Evolutionary conservation across 2,888 invertebrate genomes (phyloP).

Genomic region (Rotaria socialis): DNA sequence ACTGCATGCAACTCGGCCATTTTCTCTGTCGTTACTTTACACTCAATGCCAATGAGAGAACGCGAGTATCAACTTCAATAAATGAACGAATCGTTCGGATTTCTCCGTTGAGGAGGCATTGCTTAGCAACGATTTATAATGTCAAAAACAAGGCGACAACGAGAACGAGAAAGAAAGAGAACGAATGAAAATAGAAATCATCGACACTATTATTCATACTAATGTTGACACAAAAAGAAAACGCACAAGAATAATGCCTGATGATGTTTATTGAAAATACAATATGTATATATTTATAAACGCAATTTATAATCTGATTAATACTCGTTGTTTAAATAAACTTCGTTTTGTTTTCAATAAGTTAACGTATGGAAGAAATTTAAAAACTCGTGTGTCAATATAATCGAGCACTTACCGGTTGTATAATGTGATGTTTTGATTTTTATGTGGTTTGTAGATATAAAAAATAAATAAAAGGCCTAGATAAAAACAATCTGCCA

Average conservation of each 20-base stretch:
- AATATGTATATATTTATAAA: neutral
- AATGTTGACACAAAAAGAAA: neutral
- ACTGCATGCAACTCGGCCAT: neutral
- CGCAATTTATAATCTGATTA: neutral
- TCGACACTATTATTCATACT: neutral
- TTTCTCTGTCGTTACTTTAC: constrained; percentile 1
- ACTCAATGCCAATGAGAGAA: neutral
- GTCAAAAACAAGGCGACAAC: neutral
- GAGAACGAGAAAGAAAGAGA: neutral
- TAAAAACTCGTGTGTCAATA: neutral
- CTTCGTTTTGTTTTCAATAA: neutral
- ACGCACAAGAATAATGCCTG: neutral
- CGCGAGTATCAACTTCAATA: neutral
- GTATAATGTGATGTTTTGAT: neutral
- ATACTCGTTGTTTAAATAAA: neutral
- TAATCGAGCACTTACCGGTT: neutral
- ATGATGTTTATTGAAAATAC: neutral
- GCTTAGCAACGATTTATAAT: neutral
- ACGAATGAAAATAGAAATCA: neutral
- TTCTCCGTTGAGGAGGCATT: neutral
- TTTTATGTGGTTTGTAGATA: neutral
- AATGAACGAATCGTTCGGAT: neutral
- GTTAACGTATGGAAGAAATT: neutral
- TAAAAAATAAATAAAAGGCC: too few relatives aligned
- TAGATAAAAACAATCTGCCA: too few relatives aligned